Base-by-base conservation (phyloP, 1,140 invertebrate genomes). In the Drosophila pallidifrons region DNA sequence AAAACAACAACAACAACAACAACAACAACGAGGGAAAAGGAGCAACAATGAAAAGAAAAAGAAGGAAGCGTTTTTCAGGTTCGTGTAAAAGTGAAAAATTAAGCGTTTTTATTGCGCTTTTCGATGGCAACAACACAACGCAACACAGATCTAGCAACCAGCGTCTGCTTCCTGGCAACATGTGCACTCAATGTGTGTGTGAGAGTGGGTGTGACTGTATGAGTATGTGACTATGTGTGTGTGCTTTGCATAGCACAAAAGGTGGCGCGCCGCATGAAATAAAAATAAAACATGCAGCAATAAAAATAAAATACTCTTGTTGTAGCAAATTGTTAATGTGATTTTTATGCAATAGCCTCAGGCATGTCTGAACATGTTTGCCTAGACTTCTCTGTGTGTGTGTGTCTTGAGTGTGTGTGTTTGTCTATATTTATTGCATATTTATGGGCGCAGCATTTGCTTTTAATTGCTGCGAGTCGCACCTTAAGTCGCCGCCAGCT, bases 241-340 rank as follows among this genome's bases (percentile, higher is more conserved):
- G 47, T 67, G 64, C 64, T 77, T 80, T 77, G 75, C 65, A 74
- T 80, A 57, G 74, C 51, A 77, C 49, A 82, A 77, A 78, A 88
- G 83, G 79, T 77, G 83, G 79, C 79, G 83, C 83, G 80, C 75
- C 76, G 75, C 81, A 89, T 89, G 85, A 89, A 89, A 89, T 89
- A 81, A 85, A 89, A 90, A 89, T 89, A 89, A 89, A 89, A 89
- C 85, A 89, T 66, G 81, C 75, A 81, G 85, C 85, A 88, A 89
- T 89, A 89, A 89, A 89, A 89, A 89, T 89, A 89, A 89, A 89
- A 89, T 90, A 85, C 86, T 88, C 82, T 75, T 89, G 85, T 89
- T 76, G 72, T 81, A 89, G 83, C 83, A 88, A 89, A 89, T 89
- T 89, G 85, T 89, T 89, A 89, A 89, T 89, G 85, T 85, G 81